These are phyloP conservation scores for Meloidogyne exigua DNA, from an alignment of 1,140 invertebrate genomes.

Conservation along the genomic window DNA sequence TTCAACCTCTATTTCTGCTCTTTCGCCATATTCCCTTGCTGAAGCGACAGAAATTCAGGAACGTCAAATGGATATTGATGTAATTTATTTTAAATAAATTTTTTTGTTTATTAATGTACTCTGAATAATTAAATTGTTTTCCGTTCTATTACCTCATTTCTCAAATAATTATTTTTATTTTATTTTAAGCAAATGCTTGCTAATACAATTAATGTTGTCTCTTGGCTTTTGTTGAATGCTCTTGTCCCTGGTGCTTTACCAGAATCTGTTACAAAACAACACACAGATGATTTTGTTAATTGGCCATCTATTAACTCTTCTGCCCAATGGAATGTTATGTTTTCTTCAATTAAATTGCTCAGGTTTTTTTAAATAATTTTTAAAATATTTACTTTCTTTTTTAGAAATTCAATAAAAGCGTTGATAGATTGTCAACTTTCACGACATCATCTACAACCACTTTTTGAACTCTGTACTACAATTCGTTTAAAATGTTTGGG, in stretches of 20 bases:
- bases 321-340: slow-evolving; percentile 43
- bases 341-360: slow-evolving; percentile 42
- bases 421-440: slow-evolving; percentile 53
- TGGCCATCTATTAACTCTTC: slow-evolving; percentile 46
- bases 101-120: too few relatives aligned
- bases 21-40: not conserved
- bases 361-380: slow-evolving; percentile 33
- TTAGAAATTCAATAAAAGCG: slow-evolving; percentile 45
- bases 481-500: slow-evolving; percentile 53
- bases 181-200: slow-evolving; percentile 62
- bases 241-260: slow-evolving; percentile 52
- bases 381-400: slow-evolving; percentile 13
- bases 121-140: too few relatives aligned
- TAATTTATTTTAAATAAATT: slow-evolving; percentile 21
- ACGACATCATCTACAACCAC: slow-evolving; percentile 52
- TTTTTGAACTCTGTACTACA: slow-evolving; percentile 58
- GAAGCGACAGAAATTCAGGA: slow-evolving; percentile 47
- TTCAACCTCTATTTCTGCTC: not conserved
- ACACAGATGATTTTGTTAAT: slow-evolving; percentile 53
- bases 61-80: slow-evolving; percentile 59
- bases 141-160: too few relatives aligned
- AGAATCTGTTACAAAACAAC: slow-evolving; percentile 39
- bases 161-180: slow-evolving; percentile 29
- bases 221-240: slow-evolving; percentile 61
- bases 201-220: slow-evolving; percentile 60